phyloP scores from a whole-genome alignment of 2,888 invertebrate species.

The Dinocampus coccinellae region DNA sequence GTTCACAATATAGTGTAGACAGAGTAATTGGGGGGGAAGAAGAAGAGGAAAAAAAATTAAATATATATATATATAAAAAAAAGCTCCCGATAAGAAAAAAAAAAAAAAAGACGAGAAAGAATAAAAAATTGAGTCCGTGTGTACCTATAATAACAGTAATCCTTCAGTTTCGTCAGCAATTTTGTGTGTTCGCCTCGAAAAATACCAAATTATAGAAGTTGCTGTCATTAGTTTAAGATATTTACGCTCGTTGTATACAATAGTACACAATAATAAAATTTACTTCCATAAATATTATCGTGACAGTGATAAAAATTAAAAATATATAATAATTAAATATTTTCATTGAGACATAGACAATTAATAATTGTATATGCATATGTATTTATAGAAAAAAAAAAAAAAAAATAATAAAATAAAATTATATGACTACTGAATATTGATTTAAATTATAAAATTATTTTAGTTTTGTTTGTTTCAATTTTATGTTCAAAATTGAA shows the following conservation, averaged over 20 bases:
- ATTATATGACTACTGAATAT: conserved; percentile 12
- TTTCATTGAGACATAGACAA: no score
- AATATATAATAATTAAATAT: no score
- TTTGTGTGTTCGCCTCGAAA: conserved; percentile 67
- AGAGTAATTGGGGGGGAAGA: background rate
- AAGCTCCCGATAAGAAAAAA: conserved; percentile 33
- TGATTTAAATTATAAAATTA: background rate
- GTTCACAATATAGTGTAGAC: conserved; percentile 1
- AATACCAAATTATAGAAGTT: conserved; percentile 69
- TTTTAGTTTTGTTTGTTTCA: background rate
- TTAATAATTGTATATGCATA: no score
- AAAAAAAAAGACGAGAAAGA: conserved; percentile 32
- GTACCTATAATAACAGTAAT: conserved; percentile 67
- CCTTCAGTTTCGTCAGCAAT: conserved; percentile 65
- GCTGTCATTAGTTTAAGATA: conserved; percentile 64
- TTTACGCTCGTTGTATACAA: conserved; percentile 16
- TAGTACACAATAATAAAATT: background rate
- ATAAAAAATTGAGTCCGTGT: conserved; percentile 54
- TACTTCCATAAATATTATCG: background rate
- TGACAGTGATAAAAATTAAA: no score
- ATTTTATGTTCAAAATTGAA: no score
- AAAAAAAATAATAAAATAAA: no score
- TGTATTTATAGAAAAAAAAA: no score
- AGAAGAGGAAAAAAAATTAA: conserved; percentile 10
- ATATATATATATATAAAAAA: no score